Base-by-base conservation (phyloP, 1,140 invertebrate species). In the Bombus confusus region DNA sequence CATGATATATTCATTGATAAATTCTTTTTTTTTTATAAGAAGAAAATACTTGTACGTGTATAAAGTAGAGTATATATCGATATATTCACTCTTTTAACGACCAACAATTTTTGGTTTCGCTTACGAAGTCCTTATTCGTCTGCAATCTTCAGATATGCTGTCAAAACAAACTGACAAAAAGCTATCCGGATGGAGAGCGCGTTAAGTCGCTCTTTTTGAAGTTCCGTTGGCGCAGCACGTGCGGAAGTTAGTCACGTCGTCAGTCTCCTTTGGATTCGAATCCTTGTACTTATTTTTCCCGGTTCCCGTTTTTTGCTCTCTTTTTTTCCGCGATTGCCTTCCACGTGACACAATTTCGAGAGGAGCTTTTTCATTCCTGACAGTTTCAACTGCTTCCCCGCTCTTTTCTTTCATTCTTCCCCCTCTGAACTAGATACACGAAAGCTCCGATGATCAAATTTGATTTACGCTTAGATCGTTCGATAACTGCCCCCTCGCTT, bases 221-320 rank as follows among this genome's bases (percentile, higher is more conserved):
- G 64, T 34, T 31, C 5, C n/a, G 22, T 68, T 15, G 76, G 64
- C 31, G 39, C n/a, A 66, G 59, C 76, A 64, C 59, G 47, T 41
- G 75, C 37, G 34, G 59, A 64, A 64, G 59, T 77, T 64, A 25
- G 62, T 79, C 39, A 3, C 62, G 39, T 43, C 37, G 39, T 79
- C 62, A 41, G 39, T 79, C 64, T 68, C 34, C 59, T 41, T n/a
- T 34, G 41, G 31, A 68, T 47, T 79, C 31, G 77, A 68, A 68
- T 47, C n/a, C 37, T 78, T 52, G 52, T 62, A 39, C 39, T 72
- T 72, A 72, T 43, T n/a, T 43, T 80, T 78, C 37, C 59, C 25
- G 4, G 59, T 9, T 39, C n/a, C n/a, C 28, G 37, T 41, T 78
- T 41, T 34, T 34, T n/a, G 13, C 5, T 28, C 22, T 31, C 28